Evolutionary conservation across 2,113 vertebrate genomes (phyloP).

Genomic region (Semnopithecus entellus): DNA sequence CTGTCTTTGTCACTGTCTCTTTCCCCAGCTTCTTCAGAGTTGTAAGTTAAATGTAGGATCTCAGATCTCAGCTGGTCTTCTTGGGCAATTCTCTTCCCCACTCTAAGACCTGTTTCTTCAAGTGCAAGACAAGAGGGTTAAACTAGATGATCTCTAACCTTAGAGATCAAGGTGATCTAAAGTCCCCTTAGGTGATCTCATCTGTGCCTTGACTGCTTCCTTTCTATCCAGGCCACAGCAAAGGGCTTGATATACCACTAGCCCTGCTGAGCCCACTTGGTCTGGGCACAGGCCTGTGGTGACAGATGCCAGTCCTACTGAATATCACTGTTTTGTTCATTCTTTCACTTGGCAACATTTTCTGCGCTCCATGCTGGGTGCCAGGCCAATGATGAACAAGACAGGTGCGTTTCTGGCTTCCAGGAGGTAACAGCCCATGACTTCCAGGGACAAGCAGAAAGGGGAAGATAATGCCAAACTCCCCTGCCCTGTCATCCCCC

Average conservation of each 20-base stretch:
- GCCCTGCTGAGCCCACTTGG: not conserved
- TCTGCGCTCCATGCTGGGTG: not conserved
- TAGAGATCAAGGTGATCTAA: too few species aligned
- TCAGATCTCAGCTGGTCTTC: not conserved
- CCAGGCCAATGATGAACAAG: not conserved
- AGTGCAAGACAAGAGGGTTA: not conserved
- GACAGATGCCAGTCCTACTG: not conserved
- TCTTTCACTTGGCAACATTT: not conserved
- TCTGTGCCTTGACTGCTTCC: not conserved
- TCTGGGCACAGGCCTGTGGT: not conserved
- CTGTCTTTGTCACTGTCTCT: too few species aligned
- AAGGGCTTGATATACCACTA: not conserved
- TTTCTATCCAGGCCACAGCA: not conserved
- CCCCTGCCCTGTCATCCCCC: too few species aligned
- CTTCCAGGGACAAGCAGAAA: not conserved
- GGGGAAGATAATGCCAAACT: not conserved
- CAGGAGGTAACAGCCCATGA: not conserved
- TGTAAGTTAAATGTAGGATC: too few species aligned
- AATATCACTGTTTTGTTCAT: not conserved
- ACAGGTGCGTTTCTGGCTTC: not conserved
- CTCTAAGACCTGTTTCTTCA: not conserved
- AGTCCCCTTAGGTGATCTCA: not conserved
- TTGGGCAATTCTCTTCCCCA: not conserved
- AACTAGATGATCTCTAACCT: not conserved
- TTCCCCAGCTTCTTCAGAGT: too few species aligned